A percentile compares a stretch with the other conserved stretches of the same genome.
phyloP scores from a whole-genome alignment of 2,888 invertebrate genomes.

The Vannuccia rotundouncinata region DNA sequence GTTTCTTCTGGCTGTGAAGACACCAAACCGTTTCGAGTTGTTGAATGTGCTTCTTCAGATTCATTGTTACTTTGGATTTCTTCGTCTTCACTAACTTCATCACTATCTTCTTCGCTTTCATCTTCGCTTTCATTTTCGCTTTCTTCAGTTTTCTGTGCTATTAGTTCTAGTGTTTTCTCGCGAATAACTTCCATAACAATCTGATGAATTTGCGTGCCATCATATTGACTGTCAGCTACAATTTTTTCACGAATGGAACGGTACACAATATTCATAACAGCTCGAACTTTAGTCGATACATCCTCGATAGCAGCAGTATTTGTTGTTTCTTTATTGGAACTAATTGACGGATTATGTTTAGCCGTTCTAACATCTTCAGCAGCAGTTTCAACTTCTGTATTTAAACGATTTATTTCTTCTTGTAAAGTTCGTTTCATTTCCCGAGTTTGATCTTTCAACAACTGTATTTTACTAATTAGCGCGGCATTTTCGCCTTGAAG shows the following conservation, averaged over 20 bases:
- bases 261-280: not conserved
- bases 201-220: not conserved
- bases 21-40: no score
- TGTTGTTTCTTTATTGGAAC: not conserved
- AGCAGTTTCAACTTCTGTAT: not conserved
- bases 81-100: not conserved
- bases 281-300: not conserved
- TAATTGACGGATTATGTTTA: not conserved
- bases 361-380: not conserved
- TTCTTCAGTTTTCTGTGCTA: not conserved
- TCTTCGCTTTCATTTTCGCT: not conserved
- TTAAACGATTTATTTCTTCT: not conserved
- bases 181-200: not conserved
- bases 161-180: not conserved
- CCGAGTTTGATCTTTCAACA: not conserved
- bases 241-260: slow-evolving; percentile 2
- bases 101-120: not conserved
- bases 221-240: not conserved
- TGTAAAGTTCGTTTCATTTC: slow-evolving; percentile 13
- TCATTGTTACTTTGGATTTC: not conserved
- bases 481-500: not conserved
- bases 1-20: no score
- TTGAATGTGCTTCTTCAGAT: not conserved
- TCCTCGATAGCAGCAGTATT: not conserved
- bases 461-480: not conserved